Evolutionary conservation across 2,113 vertebrate genomes (phyloP).

Genomic region (Rhinolophus ferrumequinum): DNA sequence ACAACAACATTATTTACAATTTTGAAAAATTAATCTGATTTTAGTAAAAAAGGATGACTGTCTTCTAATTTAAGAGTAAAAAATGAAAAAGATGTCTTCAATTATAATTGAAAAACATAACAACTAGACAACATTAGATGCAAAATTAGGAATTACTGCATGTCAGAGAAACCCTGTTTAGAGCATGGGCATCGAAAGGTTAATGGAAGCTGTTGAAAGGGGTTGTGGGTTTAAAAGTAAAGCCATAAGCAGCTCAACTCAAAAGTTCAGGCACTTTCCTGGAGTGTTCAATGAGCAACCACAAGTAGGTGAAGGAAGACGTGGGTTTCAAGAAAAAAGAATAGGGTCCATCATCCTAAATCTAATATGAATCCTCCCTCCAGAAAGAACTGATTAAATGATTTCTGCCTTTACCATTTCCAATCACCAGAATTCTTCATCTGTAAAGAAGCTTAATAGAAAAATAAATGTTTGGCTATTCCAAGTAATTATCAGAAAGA

Average conservation of each 20-base stretch:
- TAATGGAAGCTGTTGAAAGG: not conserved
- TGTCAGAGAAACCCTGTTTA: not conserved
- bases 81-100: not conserved
- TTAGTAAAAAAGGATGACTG: not conserved
- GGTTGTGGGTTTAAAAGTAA: not conserved
- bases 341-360: not conserved
- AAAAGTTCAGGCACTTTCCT: not conserved
- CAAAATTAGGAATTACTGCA: not conserved
- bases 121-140: not conserved
- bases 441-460: not conserved
- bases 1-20: not conserved
- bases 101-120: not conserved
- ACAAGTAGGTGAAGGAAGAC: not conserved
- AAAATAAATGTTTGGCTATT: not conserved
- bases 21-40: not conserved
- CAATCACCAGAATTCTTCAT: not conserved
- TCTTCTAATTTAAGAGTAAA: not conserved
- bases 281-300: not conserved
- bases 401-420: not conserved
- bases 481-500: not conserved
- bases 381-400: not conserved
- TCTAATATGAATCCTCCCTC: not conserved
- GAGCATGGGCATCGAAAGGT: not conserved
- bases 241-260: not conserved
- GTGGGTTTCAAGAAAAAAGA: not conserved